Conservation (phyloP, 2,797 vertebrate species). For the Sebastes iracundus region DNA sequence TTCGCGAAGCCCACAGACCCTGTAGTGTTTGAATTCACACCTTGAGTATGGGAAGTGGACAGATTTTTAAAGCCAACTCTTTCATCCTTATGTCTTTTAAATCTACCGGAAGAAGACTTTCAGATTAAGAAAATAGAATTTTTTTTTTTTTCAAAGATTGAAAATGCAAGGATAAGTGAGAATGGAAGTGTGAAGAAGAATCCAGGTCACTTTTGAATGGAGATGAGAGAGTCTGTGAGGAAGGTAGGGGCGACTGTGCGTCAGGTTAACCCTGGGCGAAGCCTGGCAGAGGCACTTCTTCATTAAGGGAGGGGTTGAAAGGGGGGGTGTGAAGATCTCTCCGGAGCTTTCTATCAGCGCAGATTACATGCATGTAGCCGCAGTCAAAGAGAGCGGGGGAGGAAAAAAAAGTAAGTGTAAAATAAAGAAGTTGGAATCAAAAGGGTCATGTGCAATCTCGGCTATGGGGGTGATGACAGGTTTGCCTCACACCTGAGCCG, state of each 20-base stretch:
- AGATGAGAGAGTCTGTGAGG: slow-evolving; percentile 65
- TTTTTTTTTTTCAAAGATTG: slow-evolving; percentile 63
- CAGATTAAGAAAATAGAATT: slow-evolving; percentile 64
- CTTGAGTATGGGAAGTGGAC: slow-evolving; percentile 16
- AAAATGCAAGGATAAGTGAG: slow-evolving; percentile 65
- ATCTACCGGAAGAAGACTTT: slow-evolving; percentile 68
- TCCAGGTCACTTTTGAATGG: slow-evolving; percentile 63
- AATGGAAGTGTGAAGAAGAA: slow-evolving; percentile 70
- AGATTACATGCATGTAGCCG: slow-evolving; percentile 76
- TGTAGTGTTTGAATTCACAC: slow-evolving; percentile 32
- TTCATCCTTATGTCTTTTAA: slow-evolving; percentile 78
- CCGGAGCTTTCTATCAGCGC: slow-evolving; percentile 72
- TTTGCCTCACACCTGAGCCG: slow-evolving; percentile 69
- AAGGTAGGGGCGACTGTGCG: slow-evolving; percentile 21
- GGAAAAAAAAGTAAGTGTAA: slow-evolving; percentile 58
- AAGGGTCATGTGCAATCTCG: slow-evolving; percentile 61
- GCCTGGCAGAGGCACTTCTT: slow-evolving; percentile 42
- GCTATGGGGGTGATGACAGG: slow-evolving; percentile 71
- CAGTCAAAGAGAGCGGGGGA: slow-evolving; percentile 42
- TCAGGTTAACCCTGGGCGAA: slow-evolving; percentile 58
- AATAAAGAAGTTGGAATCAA: slow-evolving; percentile 69
- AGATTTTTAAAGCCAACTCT: slow-evolving; percentile 54
- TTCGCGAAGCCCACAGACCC: neutral
- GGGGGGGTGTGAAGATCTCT: slow-evolving; percentile 50
- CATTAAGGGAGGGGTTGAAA: slow-evolving; percentile 11